Percentiles rank a stretch among this genome's conserved stretches.
These are phyloP conservation scores for Drosophila nikananu DNA, from an alignment of 1,140 invertebrate genomes.

Conservation along the genomic window DNA sequence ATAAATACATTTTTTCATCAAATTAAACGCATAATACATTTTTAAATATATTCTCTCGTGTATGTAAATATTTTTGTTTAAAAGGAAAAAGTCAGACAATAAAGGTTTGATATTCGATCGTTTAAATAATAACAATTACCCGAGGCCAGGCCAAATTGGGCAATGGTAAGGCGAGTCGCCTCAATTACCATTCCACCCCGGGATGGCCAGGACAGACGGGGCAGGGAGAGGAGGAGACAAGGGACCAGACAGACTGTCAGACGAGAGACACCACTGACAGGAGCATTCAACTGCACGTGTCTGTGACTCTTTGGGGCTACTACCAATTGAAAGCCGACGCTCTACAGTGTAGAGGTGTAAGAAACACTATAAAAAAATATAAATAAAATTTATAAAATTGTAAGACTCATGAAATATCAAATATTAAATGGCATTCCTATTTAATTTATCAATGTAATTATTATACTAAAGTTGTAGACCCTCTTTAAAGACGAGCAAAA, in stretches of 20 bases:
- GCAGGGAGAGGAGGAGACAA: not conserved
- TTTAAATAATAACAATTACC: constrained; percentile 65
- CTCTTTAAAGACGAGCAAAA: not conserved
- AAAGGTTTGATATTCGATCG: constrained; percentile 42
- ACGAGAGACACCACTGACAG: constrained; percentile 16
- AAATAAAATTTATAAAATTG: no score
- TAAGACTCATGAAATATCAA: no score
- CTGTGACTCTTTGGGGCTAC: constrained; percentile 28
- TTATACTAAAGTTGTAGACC: not conserved
- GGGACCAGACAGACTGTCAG: constrained; percentile 22
- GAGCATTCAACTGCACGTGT: constrained; percentile 44
- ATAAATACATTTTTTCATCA: not conserved
- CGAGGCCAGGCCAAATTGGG: constrained; percentile 30
- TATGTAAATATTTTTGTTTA: not conserved
- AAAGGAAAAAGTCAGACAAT: constrained; percentile 23
- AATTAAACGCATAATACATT: no score
- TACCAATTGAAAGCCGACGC: constrained; percentile 35
- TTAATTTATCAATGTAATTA: not conserved
- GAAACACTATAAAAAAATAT: constrained; percentile 6
- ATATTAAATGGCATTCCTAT: no score
- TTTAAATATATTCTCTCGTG: not conserved
- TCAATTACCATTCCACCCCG: constrained; percentile 50
- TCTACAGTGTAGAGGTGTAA: constrained; percentile 3
- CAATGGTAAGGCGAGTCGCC: constrained; percentile 35
- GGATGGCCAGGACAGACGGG: not conserved